A percentile compares a stretch with the other conserved stretches of the same genome.
Evolutionary conservation across 2,888 invertebrate genomes (phyloP).

Genomic region (Dioctria linearis): DNA sequence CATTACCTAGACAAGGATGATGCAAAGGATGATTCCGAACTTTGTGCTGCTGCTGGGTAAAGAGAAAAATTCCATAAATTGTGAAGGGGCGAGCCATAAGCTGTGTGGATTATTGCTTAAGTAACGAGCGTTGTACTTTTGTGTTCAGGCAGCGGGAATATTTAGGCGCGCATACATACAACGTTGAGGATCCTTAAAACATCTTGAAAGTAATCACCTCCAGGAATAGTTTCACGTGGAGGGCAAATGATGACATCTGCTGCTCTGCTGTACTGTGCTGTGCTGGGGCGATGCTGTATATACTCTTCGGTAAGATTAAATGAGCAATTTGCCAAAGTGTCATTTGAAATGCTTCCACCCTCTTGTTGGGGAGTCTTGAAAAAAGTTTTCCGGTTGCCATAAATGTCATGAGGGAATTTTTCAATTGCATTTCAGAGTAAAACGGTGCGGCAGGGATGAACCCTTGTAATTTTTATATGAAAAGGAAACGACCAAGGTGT

Average conservation of each 20-base stretch:
- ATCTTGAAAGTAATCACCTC: conserved; percentile 41
- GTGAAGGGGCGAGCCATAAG: background rate
- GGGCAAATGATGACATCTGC: conserved; percentile 7
- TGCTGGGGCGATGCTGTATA: background rate
- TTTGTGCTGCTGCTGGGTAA: background rate
- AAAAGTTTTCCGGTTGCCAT: conserved; percentile 20
- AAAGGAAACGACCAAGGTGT: background rate
- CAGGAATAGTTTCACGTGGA: conserved; percentile 33
- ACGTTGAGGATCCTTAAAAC: conserved; percentile 10
- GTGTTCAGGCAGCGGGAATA: background rate
- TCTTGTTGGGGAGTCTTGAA: conserved; percentile 1
- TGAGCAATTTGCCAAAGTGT: conserved; percentile 43
- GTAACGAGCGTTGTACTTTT: conserved; percentile 44
- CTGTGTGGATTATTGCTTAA: conserved; percentile 32
- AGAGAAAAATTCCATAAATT: conserved; percentile 5
- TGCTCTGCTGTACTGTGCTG: background rate
- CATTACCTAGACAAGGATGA: background rate
- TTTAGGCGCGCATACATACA: conserved; percentile 9
- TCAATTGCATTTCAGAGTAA: background rate
- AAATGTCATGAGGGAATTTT: conserved; percentile 9
- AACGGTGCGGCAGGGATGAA: background rate
- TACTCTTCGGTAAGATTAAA: conserved; percentile 24
- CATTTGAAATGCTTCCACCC: conserved; percentile 6
- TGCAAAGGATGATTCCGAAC: background rate
- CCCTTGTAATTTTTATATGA: background rate